A percentile compares a stretch with the other conserved stretches of the same genome.
These are phyloP conservation scores for Pyrocephalus nanus DNA, from an alignment of 2,797 vertebrate genomes.

Conservation along the genomic window DNA sequence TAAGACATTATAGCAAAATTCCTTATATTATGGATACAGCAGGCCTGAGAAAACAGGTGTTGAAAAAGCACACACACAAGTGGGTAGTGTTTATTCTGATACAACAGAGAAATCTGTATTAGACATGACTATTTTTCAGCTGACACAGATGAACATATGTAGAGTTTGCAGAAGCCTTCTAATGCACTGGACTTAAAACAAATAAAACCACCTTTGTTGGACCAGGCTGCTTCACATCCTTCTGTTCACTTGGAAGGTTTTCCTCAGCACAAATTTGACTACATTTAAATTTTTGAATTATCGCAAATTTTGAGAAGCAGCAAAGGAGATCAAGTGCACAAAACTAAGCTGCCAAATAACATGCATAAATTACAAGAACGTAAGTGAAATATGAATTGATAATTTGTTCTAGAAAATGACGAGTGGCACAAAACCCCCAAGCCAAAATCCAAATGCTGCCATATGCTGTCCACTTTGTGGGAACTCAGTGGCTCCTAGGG, in stretches of 20 bases:
- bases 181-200: background rate
- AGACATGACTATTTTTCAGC: background rate
- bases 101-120: background rate
- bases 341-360: background rate
- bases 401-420: slow-evolving; percentile 6
- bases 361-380: background rate
- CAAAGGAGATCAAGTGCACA: background rate
- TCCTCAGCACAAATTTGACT: background rate
- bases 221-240: background rate
- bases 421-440: background rate
- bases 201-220: slow-evolving; percentile 21
- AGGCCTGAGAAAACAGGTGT: background rate
- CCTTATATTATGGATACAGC: background rate
- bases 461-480: background rate
- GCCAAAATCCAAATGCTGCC: background rate
- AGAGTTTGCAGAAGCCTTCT: background rate
- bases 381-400: background rate
- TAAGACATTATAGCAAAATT: background rate
- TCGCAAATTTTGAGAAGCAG: background rate
- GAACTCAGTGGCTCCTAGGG: background rate
- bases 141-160: background rate
- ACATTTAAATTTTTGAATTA: background rate
- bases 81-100: background rate
- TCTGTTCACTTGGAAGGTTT: slow-evolving; percentile 33
- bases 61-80: background rate